Percentiles rank a stretch among this genome's conserved stretches.
phyloP scores from a whole-genome alignment of 2,797 vertebrate genomes.

The Crypturellus tataupa region DNA sequence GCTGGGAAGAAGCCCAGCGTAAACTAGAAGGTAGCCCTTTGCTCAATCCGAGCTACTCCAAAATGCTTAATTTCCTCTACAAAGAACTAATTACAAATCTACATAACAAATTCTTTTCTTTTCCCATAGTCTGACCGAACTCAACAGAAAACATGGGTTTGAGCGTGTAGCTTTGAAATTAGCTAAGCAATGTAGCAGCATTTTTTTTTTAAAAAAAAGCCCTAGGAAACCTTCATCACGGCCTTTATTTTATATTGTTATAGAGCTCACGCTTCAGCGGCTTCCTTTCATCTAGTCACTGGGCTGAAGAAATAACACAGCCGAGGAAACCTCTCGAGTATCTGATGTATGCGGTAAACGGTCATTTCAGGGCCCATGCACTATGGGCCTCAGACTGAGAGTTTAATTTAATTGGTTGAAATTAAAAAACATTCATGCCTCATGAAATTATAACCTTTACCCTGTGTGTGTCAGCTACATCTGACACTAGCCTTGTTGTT shows the following conservation, averaged over 20 bases:
- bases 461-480: conserved; percentile 61
- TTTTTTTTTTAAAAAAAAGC: conserved; percentile 53
- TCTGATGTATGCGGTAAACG: conserved; percentile 72
- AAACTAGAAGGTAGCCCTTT: neutral
- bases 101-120: conserved; percentile 82
- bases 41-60: neutral
- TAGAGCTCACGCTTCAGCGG: conserved; percentile 76
- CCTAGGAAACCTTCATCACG: conserved; percentile 74
- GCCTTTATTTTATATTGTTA: conserved; percentile 80
- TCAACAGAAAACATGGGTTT: conserved; percentile 67
- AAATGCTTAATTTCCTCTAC: conserved; percentile 84
- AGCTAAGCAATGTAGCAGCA: conserved; percentile 75
- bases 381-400: conserved; percentile 55
- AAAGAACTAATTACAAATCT: conserved; percentile 88
- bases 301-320: conserved; percentile 79
- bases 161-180: conserved; percentile 79
- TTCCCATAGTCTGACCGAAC: conserved; percentile 43
- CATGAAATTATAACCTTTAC: conserved; percentile 78
- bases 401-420: conserved; percentile 81
- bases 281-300: conserved; percentile 80
- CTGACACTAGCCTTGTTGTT: conserved; percentile 72
- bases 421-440: conserved; percentile 80
- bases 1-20: neutral
- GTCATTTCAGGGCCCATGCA: conserved; percentile 63
- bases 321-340: conserved; percentile 73